Percentiles rank a stretch among this genome's conserved stretches.
Evolutionary conservation across 1,140 invertebrate genomes (phyloP).

Genomic region (Paramacrobiotus metropolitanus): DNA sequence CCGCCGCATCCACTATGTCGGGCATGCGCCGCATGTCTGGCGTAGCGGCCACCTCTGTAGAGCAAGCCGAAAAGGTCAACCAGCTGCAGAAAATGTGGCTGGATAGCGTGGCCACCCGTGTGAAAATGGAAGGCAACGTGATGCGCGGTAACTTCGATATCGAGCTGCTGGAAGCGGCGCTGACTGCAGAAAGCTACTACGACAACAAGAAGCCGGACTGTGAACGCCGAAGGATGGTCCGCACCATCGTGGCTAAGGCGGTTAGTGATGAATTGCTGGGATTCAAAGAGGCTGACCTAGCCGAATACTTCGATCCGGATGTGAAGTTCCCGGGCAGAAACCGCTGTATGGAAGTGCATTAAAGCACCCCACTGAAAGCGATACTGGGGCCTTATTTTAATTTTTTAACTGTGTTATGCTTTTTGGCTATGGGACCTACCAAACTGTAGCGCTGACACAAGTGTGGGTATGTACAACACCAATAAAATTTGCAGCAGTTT

Average conservation of each 20-base stretch:
- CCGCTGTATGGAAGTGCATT: not conserved
- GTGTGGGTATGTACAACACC: no score
- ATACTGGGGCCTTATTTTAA: no score
- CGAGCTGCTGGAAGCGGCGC: not conserved
- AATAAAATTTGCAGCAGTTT: no score
- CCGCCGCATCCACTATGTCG: no score
- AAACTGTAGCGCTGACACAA: no score
- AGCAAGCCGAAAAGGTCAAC: not conserved
- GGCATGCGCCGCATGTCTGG: not conserved
- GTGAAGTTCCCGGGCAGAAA: not conserved
- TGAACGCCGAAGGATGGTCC: not conserved
- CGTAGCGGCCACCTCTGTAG: not conserved
- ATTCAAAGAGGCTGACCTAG: not conserved
- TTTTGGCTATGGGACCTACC: no score
- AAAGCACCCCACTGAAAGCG: no score
- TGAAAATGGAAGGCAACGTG: constrained; percentile 1
- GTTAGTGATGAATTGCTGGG: not conserved
- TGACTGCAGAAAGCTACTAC: constrained; percentile 2
- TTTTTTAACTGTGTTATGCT: no score
- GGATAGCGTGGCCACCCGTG: not conserved
- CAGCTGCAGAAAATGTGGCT: not conserved
- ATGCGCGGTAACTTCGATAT: not conserved
- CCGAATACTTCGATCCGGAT: constrained; percentile 2
- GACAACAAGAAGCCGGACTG: not conserved
- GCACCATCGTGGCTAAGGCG: not conserved